These are phyloP conservation scores for Plecturocebus donacophilus DNA, from an alignment of 2,113 vertebrate species.

Conservation along the genomic window DNA sequence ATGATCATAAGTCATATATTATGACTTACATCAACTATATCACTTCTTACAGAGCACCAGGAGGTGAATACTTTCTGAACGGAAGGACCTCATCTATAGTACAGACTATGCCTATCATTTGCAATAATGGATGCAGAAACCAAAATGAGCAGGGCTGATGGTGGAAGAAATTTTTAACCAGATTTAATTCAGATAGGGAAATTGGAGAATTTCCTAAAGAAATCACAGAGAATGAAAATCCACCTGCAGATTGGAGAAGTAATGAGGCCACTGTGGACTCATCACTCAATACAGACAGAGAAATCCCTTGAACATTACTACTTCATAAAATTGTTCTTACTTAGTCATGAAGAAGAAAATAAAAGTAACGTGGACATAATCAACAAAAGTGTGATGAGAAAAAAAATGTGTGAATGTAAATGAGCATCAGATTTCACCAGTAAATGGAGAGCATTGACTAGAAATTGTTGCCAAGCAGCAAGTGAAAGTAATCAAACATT, in stretches of 20 bases:
- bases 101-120: neutral
- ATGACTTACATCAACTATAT: neutral
- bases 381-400: neutral
- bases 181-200: neutral
- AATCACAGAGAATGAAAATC: neutral
- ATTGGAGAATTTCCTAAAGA: neutral
- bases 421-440: neutral
- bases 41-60: neutral
- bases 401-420: neutral
- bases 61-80: neutral
- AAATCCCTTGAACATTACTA: neutral
- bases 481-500: neutral
- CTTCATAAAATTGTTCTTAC: neutral
- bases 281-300: neutral
- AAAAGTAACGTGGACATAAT: neutral
- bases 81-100: rapidly evolving
- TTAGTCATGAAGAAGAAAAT: neutral
- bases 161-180: neutral
- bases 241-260: neutral
- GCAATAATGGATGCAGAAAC: neutral
- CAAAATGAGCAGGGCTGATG: neutral
- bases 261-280: neutral
- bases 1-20: too few relatives aligned
- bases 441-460: neutral
- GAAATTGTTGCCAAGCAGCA: neutral